Conservation (phyloP, 2,113 vertebrate species). For the Procavia capensis region DNA sequence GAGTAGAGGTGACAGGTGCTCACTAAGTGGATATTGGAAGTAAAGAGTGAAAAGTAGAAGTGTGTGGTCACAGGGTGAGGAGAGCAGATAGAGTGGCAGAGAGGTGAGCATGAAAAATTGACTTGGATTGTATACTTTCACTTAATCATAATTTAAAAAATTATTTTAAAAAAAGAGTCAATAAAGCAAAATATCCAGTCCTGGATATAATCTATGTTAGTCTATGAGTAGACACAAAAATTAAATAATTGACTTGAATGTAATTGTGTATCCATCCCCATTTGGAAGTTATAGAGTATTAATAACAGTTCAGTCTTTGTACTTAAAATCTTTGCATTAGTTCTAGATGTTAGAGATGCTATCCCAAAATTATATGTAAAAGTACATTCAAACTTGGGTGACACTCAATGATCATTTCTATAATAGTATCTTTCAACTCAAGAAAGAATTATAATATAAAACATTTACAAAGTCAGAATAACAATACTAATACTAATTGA, state of each 20-base stretch:
- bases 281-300: background rate
- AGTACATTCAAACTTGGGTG: too few species aligned
- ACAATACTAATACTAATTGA: background rate
- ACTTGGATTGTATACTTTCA: too few species aligned
- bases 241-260: background rate
- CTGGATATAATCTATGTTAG: background rate
- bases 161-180: too few species aligned
- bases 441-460: slow-evolving; percentile 11
- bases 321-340: background rate
- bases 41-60: too few species aligned
- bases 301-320: background rate
- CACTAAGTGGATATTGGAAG: too few species aligned
- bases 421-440: background rate
- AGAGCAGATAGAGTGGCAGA: too few species aligned
- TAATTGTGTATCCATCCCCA: background rate
- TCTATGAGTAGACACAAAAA: background rate
- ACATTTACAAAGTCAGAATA: slow-evolving; percentile 10
- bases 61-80: too few species aligned
- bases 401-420: background rate
- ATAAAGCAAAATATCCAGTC: background rate
- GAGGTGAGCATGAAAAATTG: too few species aligned
- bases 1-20: too few species aligned
- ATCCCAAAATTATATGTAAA: background rate
- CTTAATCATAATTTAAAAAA: too few species aligned
- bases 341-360: background rate